These are phyloP conservation scores for Lota lota DNA, from an alignment of 2,113 vertebrate species.

Conservation along the genomic window DNA sequence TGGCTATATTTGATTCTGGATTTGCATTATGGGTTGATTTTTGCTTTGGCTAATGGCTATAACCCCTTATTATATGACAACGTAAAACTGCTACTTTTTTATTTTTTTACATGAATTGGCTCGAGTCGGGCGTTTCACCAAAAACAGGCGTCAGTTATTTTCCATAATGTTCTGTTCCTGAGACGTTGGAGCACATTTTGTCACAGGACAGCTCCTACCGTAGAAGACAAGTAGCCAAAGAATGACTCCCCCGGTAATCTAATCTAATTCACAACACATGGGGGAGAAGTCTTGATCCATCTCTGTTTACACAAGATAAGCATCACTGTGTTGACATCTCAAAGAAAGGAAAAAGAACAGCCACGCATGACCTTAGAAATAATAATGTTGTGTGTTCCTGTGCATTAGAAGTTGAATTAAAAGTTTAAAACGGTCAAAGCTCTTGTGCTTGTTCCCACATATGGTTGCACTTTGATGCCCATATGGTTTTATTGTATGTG, in stretches of 20 bases:
- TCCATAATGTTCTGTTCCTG: neutral
- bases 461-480: slow-evolving; percentile 50
- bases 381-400: slow-evolving; percentile 38
- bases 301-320: slow-evolving; percentile 31
- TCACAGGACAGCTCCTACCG: neutral
- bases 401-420: slow-evolving; percentile 46
- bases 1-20: slow-evolving; percentile 5
- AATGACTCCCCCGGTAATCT: slow-evolving; percentile 39
- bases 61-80: too few relatives aligned
- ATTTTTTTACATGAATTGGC: too few relatives aligned
- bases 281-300: slow-evolving; percentile 27
- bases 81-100: too few relatives aligned
- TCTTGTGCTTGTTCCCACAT: slow-evolving; percentile 42
- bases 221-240: slow-evolving; percentile 1
- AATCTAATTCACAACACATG: slow-evolving; percentile 56
- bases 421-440: slow-evolving; percentile 43
- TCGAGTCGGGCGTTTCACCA: too few relatives aligned
- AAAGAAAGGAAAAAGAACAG: neutral
- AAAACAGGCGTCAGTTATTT: too few relatives aligned
- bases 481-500: slow-evolving; percentile 52
- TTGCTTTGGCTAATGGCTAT: too few relatives aligned
- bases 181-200: slow-evolving; percentile 9
- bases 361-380: slow-evolving; percentile 23
- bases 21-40: neutral
- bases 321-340: slow-evolving; percentile 10